phyloP scores from a whole-genome alignment of 2,797 vertebrate genomes.

The Sarcophilus harrisii region DNA sequence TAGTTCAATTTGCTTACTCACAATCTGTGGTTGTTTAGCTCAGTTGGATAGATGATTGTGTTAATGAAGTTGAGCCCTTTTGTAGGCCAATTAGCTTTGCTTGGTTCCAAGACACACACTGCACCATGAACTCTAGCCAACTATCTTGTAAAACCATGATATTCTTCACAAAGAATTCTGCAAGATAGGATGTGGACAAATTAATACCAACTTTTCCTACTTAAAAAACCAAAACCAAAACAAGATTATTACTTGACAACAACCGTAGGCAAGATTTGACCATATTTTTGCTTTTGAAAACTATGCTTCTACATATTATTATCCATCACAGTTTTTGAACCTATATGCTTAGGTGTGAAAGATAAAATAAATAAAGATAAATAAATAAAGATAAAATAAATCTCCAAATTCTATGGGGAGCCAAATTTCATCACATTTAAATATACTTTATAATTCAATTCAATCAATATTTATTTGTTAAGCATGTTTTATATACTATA shows the following conservation, averaged over 20 bases:
- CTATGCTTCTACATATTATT: background rate
- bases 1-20: background rate
- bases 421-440: background rate
- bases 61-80: background rate
- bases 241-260: background rate
- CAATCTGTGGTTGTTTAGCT: background rate
- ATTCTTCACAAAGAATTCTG: background rate
- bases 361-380: no score
- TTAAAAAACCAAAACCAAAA: background rate
- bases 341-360: background rate
- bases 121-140: background rate
- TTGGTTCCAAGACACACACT: background rate
- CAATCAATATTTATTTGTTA: background rate
- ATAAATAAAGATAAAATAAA: no score
- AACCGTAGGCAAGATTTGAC: background rate
- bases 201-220: background rate
- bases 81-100: background rate
- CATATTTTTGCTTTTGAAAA: background rate
- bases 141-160: background rate
- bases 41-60: background rate
- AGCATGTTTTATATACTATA: background rate
- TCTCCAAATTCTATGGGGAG: background rate
- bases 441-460: background rate
- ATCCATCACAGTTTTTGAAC: background rate
- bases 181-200: background rate